Base-by-base conservation (phyloP, 2,797 vertebrate genomes). In the Leptatherina wallacei region DNA sequence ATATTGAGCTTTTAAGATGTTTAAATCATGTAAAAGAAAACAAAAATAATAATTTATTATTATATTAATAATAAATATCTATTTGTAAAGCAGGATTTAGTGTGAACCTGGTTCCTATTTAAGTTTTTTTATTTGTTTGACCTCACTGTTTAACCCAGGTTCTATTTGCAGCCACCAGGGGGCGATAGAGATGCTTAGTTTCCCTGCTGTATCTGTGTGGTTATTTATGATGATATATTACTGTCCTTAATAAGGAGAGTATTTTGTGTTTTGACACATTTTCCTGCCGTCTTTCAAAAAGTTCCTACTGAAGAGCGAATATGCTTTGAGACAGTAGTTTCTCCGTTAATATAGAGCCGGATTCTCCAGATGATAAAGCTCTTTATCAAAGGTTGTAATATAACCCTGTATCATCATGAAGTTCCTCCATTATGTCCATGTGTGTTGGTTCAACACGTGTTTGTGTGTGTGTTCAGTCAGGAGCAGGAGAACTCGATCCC, bases 401-500 rank as follows among this genome's bases (percentile, higher is more conserved):
- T 20, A 47, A 2, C 42, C 13, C 18, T 47, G 38, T 47, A 47
- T 5, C 44, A 49, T 49, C 18, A 33, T 33, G 6, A 14, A 63
- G 44, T 27, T 42, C 40, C 40, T 42, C 13, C 40, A 42, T 64
- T 9, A 16, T 36, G 18, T 4, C 20, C 12, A 13, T 42, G 60
- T 5, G 22, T 56, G 24, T 61, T 18, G 29, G 5, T 3, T 1
- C 62, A 27, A 65, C 12, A 4, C 2, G n/a, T 57, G 27, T 27
- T 1, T 61, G 0, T 55, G 9, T 69, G 33, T 75, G 62, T 57
- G 35, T 83, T 52, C 91, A 96, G 96, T 91, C 96, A 96, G 78
- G 98, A 98, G 72, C 89, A 95, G 85, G 97, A 98, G 86, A 86
- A 94, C 87, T 92, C 95, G 49, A 88, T 85, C 81, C 84, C 89